Evolutionary conservation across 30 jellyfish, hydroid and myxozoan species (phyloP).

Genomic region (Mastigias papua): DNA sequence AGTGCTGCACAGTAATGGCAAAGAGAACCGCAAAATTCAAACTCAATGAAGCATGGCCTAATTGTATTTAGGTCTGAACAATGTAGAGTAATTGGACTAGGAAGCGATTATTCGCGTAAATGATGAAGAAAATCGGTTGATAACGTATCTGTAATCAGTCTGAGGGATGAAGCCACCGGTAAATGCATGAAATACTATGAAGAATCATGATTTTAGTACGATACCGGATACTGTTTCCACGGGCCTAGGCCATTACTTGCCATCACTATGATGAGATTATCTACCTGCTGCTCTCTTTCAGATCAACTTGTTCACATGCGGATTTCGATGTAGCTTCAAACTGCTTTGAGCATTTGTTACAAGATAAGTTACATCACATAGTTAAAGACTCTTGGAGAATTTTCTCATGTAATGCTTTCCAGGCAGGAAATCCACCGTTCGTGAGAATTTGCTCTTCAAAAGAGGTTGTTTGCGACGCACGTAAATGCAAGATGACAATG

Average conservation of each 20-base stretch:
- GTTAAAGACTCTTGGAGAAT: not conserved
- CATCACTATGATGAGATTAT: not conserved
- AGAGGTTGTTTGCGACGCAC: not conserved
- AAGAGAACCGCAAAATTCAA: conserved; percentile 82
- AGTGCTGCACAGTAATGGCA: conserved; percentile 26
- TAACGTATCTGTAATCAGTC: not conserved
- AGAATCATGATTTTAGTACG: not conserved
- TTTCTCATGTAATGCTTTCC: not conserved
- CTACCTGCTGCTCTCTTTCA: conserved; percentile 17
- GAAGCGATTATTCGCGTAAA: conserved; percentile 25
- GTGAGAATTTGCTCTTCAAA: not conserved
- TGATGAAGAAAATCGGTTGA: not conserved
- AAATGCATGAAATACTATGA: not conserved
- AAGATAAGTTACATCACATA: not conserved
- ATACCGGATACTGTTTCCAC: not conserved
- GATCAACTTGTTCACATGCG: not conserved
- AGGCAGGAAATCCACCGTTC: too few species aligned
- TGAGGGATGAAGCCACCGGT: not conserved
- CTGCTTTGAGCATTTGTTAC: not conserved
- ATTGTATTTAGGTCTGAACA: conserved; percentile 33
- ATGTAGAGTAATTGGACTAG: conserved; percentile 6
- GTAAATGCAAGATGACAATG: not conserved
- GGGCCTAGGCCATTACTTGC: conserved; percentile 17
- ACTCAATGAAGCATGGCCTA: conserved; percentile 58
- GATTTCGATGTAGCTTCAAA: not conserved